A percentile compares a stretch with the other conserved stretches of the same genome.
These are phyloP conservation scores for Plodia interpunctella DNA, from an alignment of 1,140 invertebrate genomes.

Conservation along the genomic window DNA sequence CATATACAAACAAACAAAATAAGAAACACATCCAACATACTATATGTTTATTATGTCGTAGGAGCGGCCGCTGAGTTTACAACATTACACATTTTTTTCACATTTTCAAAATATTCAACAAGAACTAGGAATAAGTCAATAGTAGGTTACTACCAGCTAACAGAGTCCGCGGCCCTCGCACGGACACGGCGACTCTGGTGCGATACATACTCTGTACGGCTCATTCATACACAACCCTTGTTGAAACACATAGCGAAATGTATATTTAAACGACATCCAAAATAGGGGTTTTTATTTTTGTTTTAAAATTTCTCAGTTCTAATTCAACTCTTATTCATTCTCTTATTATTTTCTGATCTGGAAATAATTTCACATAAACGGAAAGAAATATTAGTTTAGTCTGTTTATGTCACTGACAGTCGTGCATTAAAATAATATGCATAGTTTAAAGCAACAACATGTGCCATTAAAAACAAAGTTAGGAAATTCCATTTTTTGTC, in stretches of 20 bases:
- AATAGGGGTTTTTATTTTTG: background rate
- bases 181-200: constrained; percentile 1
- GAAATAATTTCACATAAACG: too few relatives aligned
- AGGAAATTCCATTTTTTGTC: too few relatives aligned
- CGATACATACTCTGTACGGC: constrained; percentile 15
- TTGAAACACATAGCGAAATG: background rate
- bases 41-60: constrained; percentile 66
- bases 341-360: too few relatives aligned
- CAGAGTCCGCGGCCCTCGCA: constrained; percentile 48
- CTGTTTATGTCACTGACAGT: too few relatives aligned
- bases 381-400: too few relatives aligned
- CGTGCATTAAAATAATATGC: too few relatives aligned
- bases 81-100: constrained; percentile 70
- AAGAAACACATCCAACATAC: constrained; percentile 49
- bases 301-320: background rate
- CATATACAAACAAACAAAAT: too few relatives aligned
- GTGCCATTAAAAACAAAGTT: too few relatives aligned
- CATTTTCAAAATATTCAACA: constrained; percentile 71
- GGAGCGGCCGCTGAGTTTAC: constrained; percentile 49
- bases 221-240: background rate
- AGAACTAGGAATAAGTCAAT: constrained; percentile 73
- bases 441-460: too few relatives aligned
- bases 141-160: constrained; percentile 67
- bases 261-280: background rate
- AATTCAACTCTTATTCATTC: background rate